Conservation (phyloP, 2,113 vertebrate genomes). For the Bombycilla garrulus region DNA sequence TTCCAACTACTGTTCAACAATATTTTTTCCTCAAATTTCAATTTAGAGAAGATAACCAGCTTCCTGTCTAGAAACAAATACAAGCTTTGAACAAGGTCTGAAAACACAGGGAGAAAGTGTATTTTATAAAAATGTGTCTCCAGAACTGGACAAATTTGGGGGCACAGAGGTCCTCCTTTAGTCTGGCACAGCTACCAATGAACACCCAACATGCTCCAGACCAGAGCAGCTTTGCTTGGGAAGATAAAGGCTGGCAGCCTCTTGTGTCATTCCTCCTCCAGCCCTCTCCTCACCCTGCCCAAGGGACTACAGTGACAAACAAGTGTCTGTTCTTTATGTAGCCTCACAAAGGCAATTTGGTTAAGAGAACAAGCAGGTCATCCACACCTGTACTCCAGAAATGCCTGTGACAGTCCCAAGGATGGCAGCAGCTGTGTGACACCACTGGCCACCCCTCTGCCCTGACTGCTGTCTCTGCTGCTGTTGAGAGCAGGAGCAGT, state of each 20-base stretch:
- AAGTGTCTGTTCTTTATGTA: neutral
- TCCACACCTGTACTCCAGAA: neutral
- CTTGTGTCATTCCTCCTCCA: neutral
- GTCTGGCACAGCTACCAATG: neutral
- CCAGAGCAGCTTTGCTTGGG: accelerated
- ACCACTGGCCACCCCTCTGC: neutral
- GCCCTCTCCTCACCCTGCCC: neutral
- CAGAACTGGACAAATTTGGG: neutral
- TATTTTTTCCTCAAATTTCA: neutral
- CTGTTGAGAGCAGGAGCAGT: neutral
- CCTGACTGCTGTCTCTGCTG: accelerated
- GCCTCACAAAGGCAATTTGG: neutral
- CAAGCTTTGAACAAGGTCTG: neutral
- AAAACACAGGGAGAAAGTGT: neutral
- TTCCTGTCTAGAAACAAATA: neutral
- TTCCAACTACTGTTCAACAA: neutral
- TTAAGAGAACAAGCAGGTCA: neutral
- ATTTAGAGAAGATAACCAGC: neutral
- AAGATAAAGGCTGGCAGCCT: neutral
- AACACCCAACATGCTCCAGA: accelerated
- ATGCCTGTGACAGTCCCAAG: neutral
- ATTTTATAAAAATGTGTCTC: neutral
- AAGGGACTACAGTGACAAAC: neutral
- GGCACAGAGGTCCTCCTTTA: neutral
- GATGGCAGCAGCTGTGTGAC: neutral